phyloP scores from a whole-genome alignment of 2,797 vertebrate genomes.

The Crypturellus tataupa region DNA sequence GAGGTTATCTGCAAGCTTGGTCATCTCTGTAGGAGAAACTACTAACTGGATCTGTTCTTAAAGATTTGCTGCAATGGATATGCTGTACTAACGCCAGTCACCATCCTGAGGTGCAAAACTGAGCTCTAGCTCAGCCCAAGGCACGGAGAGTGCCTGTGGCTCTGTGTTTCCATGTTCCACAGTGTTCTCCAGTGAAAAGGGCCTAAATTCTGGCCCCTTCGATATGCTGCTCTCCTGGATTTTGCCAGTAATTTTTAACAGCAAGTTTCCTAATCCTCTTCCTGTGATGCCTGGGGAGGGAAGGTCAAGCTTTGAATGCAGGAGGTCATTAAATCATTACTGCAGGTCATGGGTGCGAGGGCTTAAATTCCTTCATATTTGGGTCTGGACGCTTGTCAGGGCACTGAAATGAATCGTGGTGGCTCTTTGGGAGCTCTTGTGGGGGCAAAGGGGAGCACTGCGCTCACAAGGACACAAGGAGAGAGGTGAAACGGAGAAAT shows the following conservation, averaged over 20 bases:
- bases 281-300: background rate
- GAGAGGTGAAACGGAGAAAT: background rate
- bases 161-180: background rate
- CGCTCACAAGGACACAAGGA: background rate
- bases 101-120: background rate
- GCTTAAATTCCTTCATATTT: background rate
- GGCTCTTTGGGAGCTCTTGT: constrained; percentile 13
- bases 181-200: background rate
- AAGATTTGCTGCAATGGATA: background rate
- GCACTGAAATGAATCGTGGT: background rate
- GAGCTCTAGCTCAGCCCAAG: background rate
- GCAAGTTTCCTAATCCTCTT: background rate
- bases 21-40: background rate
- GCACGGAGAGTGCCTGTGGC: background rate
- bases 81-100: background rate
- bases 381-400: background rate
- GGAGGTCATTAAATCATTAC: constrained; percentile 21
- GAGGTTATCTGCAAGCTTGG: background rate
- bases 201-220: background rate
- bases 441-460: background rate
- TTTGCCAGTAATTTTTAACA: background rate
- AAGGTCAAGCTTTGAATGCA: background rate
- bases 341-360: background rate
- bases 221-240: background rate
- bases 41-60: background rate